Base-by-base conservation (phyloP, 2,888 invertebrate genomes). In the Cordylochernes scorpioides region DNA sequence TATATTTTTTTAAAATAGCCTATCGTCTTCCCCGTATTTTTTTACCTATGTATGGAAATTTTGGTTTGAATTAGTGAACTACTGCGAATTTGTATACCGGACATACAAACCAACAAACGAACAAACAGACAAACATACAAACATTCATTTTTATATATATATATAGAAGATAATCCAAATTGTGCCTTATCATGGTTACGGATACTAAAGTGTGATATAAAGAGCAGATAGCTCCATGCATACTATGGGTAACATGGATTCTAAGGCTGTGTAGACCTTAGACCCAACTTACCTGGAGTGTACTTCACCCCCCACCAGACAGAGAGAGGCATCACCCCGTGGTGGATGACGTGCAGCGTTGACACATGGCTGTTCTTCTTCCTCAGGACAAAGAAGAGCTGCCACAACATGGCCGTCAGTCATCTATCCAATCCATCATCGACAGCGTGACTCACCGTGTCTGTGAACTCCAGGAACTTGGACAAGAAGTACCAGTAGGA, bases 301-400 rank as follows among this genome's bases (percentile, higher is more conserved):
- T 86, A 86, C 54, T 82, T 82, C 48, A 86, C 64, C 25, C 86
- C 86, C 65, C 84, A 72, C 80, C 82, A 84, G 38, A 86, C 84
- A 6, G 80, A 80, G 64, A 84, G 71, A 27, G 88, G 88, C 86
- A 88, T 88, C 44, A 82, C 70, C 34, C 84, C 84, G 54, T 88
- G 88, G 56, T 88, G 88, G 49, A 86, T 80, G 39, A 88, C 84
- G 59, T 88, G 88, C 35, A 88, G 64, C 24, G 75, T 77, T 29
- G 82, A 78, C 46, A 86, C 74, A 53, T 88, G 86, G 56, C 74
- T 71, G 53, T 70, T 72, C 62, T 88, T 88, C 62, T 86, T 86
- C 42, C 86, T 67, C 53, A 86, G 58, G 45, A 86, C 73, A 61
- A 88, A 88, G 67, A 86, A 88, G 82, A 36, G 25, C 36, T 36